Evolutionary conservation across 2,888 invertebrate species (phyloP).

Genomic region (Drosophila mettleri): DNA sequence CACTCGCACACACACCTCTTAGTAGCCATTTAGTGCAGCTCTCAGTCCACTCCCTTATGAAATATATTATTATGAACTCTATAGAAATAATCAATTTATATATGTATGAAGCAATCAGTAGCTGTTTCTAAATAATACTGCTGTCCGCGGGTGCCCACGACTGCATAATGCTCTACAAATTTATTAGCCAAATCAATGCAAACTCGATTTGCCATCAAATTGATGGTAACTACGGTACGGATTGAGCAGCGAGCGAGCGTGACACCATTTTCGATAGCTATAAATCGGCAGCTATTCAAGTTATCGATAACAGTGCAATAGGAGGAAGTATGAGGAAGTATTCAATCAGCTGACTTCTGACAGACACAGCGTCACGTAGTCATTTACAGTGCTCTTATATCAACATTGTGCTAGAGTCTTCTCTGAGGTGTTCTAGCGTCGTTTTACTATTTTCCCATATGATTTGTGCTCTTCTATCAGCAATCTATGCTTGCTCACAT

Average conservation of each 20-base stretch:
- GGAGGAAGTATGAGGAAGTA: too few relatives aligned
- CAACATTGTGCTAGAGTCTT: too few relatives aligned
- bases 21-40: slow-evolving; percentile 4
- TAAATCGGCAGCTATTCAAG: neutral
- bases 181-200: neutral
- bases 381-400: too few relatives aligned
- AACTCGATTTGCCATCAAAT: neutral
- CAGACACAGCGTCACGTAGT: too few relatives aligned
- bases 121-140: neutral
- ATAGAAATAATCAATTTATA: slow-evolving; percentile 12
- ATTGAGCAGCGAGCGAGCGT: too few relatives aligned
- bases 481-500: too few relatives aligned
- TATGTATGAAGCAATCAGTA: neutral
- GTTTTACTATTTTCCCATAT: too few relatives aligned
- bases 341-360: too few relatives aligned
- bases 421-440: too few relatives aligned
- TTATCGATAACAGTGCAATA: neutral
- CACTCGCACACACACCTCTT: slow-evolving; percentile 8
- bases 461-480: too few relatives aligned
- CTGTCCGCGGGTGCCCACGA: neutral
- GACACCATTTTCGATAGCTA: neutral
- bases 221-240: too few relatives aligned
- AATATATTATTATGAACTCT: slow-evolving; percentile 11
- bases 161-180: neutral
- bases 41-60: neutral